phyloP scores from a whole-genome alignment of 2,888 invertebrate genomes.

The Sycophila texana region DNA sequence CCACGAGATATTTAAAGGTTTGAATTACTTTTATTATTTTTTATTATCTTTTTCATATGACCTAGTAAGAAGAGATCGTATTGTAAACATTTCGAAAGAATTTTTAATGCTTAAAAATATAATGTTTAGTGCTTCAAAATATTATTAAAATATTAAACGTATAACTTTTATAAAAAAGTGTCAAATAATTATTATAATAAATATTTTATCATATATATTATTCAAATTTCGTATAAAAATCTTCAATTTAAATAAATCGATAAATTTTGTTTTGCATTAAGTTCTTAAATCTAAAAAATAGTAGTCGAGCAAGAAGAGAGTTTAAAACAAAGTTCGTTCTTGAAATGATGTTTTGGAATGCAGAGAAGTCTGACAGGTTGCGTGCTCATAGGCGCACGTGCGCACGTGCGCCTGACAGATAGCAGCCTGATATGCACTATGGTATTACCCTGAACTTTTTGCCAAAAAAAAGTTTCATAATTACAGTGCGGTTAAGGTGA shows the following conservation, averaged over 20 bases:
- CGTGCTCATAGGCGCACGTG: slow-evolving; percentile 59
- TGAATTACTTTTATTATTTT: slow-evolving; percentile 42
- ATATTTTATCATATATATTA: neutral
- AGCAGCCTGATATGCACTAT: slow-evolving; percentile 29
- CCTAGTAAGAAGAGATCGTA: too few species aligned
- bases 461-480: slow-evolving; percentile 40
- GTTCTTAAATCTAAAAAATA: too few species aligned
- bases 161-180: too few species aligned
- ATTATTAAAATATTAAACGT: too few species aligned
- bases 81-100: too few species aligned
- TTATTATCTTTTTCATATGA: too few species aligned
- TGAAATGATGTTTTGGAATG: slow-evolving; percentile 46
- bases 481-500: slow-evolving; percentile 13
- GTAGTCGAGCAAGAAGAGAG: slow-evolving; percentile 9
- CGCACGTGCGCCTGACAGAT: slow-evolving; percentile 41
- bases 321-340: slow-evolving; percentile 33
- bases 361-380: slow-evolving; percentile 57
- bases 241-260: neutral
- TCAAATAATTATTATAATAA: too few species aligned
- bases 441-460: slow-evolving; percentile 17
- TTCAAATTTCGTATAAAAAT: neutral
- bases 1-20: slow-evolving; percentile 57
- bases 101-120: too few species aligned
- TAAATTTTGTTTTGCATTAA: too few species aligned
- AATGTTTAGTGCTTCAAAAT: too few species aligned